Percentiles rank a stretch among this genome's conserved stretches.
These are phyloP conservation scores for Opisthograptis luteolata DNA, from an alignment of 2,888 invertebrate genomes.

Conservation along the genomic window DNA sequence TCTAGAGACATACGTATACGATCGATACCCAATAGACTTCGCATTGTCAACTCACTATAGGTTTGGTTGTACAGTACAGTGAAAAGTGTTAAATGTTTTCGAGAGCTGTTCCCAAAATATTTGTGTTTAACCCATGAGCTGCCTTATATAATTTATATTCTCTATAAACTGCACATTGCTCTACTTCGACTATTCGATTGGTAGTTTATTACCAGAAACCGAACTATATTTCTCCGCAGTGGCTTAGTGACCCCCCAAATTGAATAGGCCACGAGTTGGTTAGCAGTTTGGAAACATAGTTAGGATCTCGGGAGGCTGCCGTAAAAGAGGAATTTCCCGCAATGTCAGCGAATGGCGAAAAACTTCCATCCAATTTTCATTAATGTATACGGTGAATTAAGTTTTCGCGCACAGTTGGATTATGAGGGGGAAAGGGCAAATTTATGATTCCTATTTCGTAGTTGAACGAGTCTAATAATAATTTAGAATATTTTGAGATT, in stretches of 20 bases:
- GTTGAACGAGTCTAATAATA: constrained; percentile 20
- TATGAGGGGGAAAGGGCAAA: constrained; percentile 29
- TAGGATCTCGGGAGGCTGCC: constrained; percentile 34
- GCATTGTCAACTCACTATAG: constrained; percentile 18
- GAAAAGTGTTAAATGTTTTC: constrained; percentile 4
- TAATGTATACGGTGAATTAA: constrained; percentile 35
- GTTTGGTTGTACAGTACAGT: constrained; percentile 11
- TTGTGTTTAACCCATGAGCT: constrained; percentile 18
- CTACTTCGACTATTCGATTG: background rate
- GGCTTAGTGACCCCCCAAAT: constrained; percentile 22
- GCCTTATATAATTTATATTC: background rate
- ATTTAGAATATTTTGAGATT: constrained; percentile 1
- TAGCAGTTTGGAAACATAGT: constrained; percentile 40
- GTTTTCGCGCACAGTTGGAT: constrained; percentile 25
- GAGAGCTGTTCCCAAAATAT: constrained; percentile 13
- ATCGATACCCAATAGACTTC: constrained; percentile 26
- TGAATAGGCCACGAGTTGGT: constrained; percentile 43
- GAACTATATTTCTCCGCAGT: background rate
- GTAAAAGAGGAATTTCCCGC: constrained; percentile 27
- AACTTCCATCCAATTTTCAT: constrained; percentile 38
- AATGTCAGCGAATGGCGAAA: constrained; percentile 27
- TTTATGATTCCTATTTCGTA: constrained; percentile 33
- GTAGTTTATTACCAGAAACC: constrained; percentile 9
- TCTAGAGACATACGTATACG: constrained; percentile 18
- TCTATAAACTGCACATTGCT: constrained; percentile 6